These are phyloP conservation scores for Acholoe squamosa DNA, from an alignment of 2,888 invertebrate genomes.

Conservation along the genomic window DNA sequence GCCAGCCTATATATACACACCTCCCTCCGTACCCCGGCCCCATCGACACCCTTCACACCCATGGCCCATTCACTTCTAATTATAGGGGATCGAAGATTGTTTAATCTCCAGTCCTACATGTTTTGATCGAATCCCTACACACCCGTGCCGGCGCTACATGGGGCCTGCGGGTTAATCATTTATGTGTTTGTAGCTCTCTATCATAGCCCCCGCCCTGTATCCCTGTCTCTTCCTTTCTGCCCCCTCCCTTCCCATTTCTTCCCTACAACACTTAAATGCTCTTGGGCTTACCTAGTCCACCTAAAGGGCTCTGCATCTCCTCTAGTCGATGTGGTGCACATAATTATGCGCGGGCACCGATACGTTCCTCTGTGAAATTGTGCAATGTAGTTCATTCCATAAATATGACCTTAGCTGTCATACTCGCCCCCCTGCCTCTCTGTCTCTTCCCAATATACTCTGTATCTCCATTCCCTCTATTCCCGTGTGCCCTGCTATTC, in stretches of 20 bases:
- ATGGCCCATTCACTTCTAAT: background rate
- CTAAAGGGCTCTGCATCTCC: no score
- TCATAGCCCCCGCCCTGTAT: background rate
- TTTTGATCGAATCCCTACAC: background rate
- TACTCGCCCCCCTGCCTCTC: no score
- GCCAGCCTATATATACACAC: background rate
- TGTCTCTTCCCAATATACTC: background rate
- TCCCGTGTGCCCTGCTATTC: background rate
- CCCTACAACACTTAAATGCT: background rate
- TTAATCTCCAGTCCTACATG: background rate
- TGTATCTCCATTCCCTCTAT: background rate
- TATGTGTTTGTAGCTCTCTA: slow-evolving; percentile 25
- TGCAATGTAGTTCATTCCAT: no score
- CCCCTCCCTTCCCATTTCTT: background rate
- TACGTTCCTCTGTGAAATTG: no score
- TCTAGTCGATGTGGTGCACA: no score
- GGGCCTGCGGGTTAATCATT: background rate
- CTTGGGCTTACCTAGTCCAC: no score
- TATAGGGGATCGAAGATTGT: slow-evolving; percentile 18
- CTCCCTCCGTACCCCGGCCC: background rate
- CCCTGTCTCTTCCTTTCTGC: background rate
- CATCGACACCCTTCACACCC: background rate
- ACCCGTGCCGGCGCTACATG: background rate
- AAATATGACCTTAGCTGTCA: no score
- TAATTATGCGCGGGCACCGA: no score